Evolutionary conservation across 2,888 invertebrate genomes (phyloP), one percentile per base, ranked within the genome.

Genomic region (Cerastoderma edule): DNA sequence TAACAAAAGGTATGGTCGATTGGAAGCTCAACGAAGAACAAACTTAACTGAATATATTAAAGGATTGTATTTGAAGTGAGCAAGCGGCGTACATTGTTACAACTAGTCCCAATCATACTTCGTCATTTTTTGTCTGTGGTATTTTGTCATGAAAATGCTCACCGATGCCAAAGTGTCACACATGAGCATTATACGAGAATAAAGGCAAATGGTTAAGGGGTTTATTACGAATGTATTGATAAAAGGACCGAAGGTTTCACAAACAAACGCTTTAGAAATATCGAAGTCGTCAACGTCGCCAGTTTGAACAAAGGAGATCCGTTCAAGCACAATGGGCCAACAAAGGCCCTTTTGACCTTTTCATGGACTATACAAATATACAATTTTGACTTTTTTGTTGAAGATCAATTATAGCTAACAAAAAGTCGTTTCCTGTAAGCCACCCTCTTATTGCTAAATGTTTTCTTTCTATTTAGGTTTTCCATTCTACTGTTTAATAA

Each of bases 331-430:
- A 60, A 60, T 24, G 24, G 24, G 3, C 13, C 4, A 22, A 60
- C 60, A 60, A 60, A 24, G 22, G 39, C 22, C 33, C 27, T 24
- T 75, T 75, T 73, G 50, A 71, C 44, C 60, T 67, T 60, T 67
- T 67, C 64, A 54, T 71, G 53, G 71, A 63, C 75, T 64, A 67
- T 67, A 75, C 71, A 75, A 75, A 67, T 46, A 75, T 24, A 48
- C 60, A 24, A 39, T 60, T 60, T 60, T 13, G 39, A 39, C 39
- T 60, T 35, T 60, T 60, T 60, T 60, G 60, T 60, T 60, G 33
- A 22, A 60, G 60, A 39, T 60, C 60, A 60, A 60, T 60, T 60
- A 60, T 39, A 24, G 60, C 39, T 60, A 60, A 60, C 60, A 60
- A 60, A 60, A 60, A 60, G 39, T 35, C 39, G 10, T 60, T 39